Base-by-base conservation (phyloP, 2,888 invertebrate genomes). In the Oscheius sp. region DNA sequence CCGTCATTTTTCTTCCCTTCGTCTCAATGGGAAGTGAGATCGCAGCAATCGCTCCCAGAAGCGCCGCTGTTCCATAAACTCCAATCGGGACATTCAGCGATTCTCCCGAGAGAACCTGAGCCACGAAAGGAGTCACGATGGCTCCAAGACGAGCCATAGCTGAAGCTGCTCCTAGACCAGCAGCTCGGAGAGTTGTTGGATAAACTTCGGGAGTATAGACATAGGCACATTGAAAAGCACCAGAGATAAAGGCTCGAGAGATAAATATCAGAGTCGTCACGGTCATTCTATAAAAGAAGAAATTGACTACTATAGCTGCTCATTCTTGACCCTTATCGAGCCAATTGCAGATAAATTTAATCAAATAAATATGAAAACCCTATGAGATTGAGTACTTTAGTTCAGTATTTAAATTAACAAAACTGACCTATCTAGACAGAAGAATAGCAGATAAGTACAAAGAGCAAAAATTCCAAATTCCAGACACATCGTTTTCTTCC, bases 181-280 rank as follows among this genome's bases (percentile, higher is more conserved):
- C 91, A 1, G 95, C 92, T 67, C 95, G 88, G 55, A 95, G 88
- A 23, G 93, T 92, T 0, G 94, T 94, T 0, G 95, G 95, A 87
- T 95, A 95, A 3, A 94, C 93, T 91, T 95, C 95, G 6, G 95
- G 95, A 5, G 95, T 96, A 86, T 96, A 96, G 4, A 95, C 94
- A 86, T 95, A 96, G 0, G 94, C 94, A 0, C 94, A 94, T 90
- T 95, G 95, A 87, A 96, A 96, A 1, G 95, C 91, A 0, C 95
- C 95, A 23, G 95, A 94, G 81, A 95, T 94, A 73, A 95, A 92
- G 3, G 93, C 95, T 79, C 96, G 90, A 0, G 94, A 93, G 79
- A 94, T 87, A 87, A 95, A 95, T 74, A 96, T 89, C 78, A 94
- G 91, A 58, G 93, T 90, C 0, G 94, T 95, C 78, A 95, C 81